These are phyloP conservation scores for Cephus rjabovi DNA, from an alignment of 2,888 invertebrate species.

Conservation along the genomic window DNA sequence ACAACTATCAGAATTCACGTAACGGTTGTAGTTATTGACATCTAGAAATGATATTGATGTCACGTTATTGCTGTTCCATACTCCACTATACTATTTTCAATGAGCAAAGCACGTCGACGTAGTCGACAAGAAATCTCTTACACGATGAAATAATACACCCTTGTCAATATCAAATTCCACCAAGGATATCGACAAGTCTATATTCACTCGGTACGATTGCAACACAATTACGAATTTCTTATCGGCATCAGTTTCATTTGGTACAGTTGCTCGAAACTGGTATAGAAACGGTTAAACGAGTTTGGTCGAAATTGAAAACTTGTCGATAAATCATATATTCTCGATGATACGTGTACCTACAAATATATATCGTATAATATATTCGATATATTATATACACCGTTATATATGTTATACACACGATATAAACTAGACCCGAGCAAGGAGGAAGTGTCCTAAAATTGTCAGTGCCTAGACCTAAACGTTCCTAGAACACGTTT, in stretches of 20 bases:
- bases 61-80: not conserved
- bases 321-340: not conserved
- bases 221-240: not conserved
- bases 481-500: not conserved
- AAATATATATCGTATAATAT: not conserved
- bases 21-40: not conserved
- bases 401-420: too few species aligned
- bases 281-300: not conserved
- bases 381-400: too few species aligned
- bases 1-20: not conserved
- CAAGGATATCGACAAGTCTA: not conserved
- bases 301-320: not conserved
- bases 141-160: not conserved
- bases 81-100: not conserved
- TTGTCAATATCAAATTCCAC: not conserved
- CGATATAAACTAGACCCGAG: too few species aligned
- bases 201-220: not conserved
- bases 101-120: not conserved
- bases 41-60: not conserved
- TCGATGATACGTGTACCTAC: not conserved
- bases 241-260: not conserved
- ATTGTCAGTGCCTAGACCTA: too few species aligned
- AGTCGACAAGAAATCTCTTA: not conserved
- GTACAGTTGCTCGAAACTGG: not conserved
- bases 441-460: too few species aligned